Evolutionary conservation across 1,140 invertebrate genomes (phyloP), one percentile per base, ranked within the genome.

Genomic region (Bombus breviceps): DNA sequence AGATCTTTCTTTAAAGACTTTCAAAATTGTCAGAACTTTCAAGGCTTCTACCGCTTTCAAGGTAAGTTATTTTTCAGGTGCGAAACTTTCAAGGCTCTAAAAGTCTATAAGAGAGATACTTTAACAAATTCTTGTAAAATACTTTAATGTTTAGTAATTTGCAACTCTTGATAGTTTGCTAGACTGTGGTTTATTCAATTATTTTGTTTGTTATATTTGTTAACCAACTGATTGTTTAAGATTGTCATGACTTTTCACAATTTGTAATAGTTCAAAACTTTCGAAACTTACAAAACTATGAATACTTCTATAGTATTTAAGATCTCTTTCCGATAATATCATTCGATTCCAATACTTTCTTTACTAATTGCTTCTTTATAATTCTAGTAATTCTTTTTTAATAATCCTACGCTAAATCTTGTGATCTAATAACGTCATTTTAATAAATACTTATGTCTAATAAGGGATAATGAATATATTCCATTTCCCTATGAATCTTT

Each of bases 11-110:
- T 68, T 37, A 34, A 68, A 68, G 66, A 68, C 32, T 22, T 73
- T 32, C n/a, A n/a, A 15, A 73, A 73, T 43, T 73, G 8, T 73
- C n/a, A 43, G 66, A 73, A 43, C 72, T 73, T 73, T 22, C 15
- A 1, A 47, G 15, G 12, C 71, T 28, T 72, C n/a, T 6, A 32
- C 32, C 25, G 25, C 28, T 39, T 73, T 41, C 39, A 41, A 43
- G 64, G 2, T 66, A 66, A 66, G 71, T 68, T 68, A 34, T 68
- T 68, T 68, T 68, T 68, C 18, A 22, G 34, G 9, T 18, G 32
- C 18, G 9, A 34, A 68, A 68, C 32, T 73, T 73, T 43, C 39
- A 8, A 15, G 13, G 25, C 39, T 73, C 1, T 28, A n/a, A 15
- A 73, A 28, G 28, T 13, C 2, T 47, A 32, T 15, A 43, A 12